Conservation (phyloP, 1,140 invertebrate genomes). For the Drosophila arawakana region DNA sequence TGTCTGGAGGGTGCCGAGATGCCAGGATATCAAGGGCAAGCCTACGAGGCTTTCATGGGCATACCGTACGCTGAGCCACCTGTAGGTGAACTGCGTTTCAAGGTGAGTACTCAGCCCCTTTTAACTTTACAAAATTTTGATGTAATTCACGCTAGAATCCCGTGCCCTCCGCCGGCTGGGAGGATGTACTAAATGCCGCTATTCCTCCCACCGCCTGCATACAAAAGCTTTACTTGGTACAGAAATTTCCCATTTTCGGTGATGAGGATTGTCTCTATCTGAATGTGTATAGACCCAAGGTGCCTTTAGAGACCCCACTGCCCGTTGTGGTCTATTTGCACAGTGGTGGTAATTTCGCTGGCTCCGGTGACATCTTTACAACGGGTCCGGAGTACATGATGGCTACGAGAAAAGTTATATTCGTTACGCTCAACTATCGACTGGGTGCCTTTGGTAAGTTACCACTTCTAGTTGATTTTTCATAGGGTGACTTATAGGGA, state of each 20-base stretch:
- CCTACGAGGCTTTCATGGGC: slow-evolving; percentile 75
- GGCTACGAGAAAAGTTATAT: slow-evolving; percentile 84
- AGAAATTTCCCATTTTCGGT: slow-evolving; percentile 44
- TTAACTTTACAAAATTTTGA: background rate
- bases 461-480: background rate
- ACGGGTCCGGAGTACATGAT: slow-evolving; percentile 85
- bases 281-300: slow-evolving; percentile 86
- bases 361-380: slow-evolving; percentile 66
- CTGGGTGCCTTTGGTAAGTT: slow-evolving; percentile 85
- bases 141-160: slow-evolving; percentile 56
- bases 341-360: slow-evolving; percentile 86
- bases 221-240: slow-evolving; percentile 60
- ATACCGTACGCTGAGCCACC: slow-evolving; percentile 78
- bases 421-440: slow-evolving; percentile 86
- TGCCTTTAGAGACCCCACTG: slow-evolving; percentile 23
- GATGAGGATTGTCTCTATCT: slow-evolving; percentile 87
- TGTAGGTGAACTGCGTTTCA: slow-evolving; percentile 60
- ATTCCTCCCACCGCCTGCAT: slow-evolving; percentile 50
- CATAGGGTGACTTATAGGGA: too few relatives aligned
- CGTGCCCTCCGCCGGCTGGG: slow-evolving; percentile 49
- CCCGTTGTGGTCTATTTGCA: slow-evolving; percentile 88
- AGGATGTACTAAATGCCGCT: slow-evolving; percentile 49
- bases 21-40: slow-evolving; percentile 45
- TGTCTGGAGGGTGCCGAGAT: slow-evolving; percentile 59
- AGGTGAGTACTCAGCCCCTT: slow-evolving; percentile 24